Evolutionary conservation across 2,888 invertebrate species (phyloP).

Genomic region (Dasysyrphus albostriatus): DNA sequence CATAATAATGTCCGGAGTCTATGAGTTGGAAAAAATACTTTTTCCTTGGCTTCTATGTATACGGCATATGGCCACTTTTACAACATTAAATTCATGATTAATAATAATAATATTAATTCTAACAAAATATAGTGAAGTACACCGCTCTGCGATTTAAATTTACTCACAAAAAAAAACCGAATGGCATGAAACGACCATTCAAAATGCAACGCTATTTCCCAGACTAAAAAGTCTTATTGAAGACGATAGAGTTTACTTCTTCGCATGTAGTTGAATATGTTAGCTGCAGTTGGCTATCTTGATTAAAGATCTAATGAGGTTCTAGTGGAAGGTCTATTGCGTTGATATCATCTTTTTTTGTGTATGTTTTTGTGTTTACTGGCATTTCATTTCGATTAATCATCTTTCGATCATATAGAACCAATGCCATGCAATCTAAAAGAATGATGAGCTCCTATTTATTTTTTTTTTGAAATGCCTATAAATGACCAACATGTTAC

Average conservation of each 20-base stretch:
- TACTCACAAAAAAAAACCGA: too few species aligned
- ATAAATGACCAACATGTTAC: conserved; percentile 3
- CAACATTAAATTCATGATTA: too few species aligned
- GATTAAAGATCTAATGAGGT: conserved; percentile 52
- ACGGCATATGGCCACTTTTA: too few species aligned
- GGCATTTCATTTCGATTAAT: conserved; percentile 40
- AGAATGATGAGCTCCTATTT: conserved; percentile 21
- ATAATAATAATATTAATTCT: too few species aligned
- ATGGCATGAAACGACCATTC: not conserved
- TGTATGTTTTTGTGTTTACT: conserved; percentile 3
- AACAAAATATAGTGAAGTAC: too few species aligned
- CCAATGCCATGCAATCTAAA: conserved; percentile 15
- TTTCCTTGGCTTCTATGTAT: too few species aligned
- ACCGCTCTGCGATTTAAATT: too few species aligned
- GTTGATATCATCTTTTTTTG: conserved; percentile 32
- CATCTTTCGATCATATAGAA: conserved; percentile 28
- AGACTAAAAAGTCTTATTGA: conserved; percentile 10
- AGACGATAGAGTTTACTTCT: not conserved
- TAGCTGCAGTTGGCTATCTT: conserved; percentile 13
- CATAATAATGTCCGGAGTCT: too few species aligned
- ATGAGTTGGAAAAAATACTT: too few species aligned
- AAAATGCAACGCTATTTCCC: not conserved
- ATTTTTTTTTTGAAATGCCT: not conserved
- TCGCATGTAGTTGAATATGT: conserved; percentile 12
- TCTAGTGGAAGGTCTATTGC: conserved; percentile 54